Conservation (phyloP, 37 sponge, comb jelly and placozoan species). For the Aphrocallistes beatrix region DNA sequence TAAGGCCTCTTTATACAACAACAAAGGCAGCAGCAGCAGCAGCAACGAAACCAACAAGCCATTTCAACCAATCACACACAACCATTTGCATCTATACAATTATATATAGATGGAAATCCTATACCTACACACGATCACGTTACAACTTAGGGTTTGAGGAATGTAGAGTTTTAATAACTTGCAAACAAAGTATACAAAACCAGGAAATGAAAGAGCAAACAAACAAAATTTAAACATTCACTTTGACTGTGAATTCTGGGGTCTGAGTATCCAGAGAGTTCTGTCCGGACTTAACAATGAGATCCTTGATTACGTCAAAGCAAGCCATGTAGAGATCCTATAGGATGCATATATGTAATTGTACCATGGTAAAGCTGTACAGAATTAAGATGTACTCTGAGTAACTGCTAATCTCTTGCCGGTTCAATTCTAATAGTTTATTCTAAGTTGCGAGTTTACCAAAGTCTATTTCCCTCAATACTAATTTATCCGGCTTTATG, state of each 20-base stretch:
- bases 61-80: neutral
- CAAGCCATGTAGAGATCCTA: constrained; percentile 2
- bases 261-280: neutral
- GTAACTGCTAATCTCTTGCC: no score
- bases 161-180: neutral
- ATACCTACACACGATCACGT: no score
- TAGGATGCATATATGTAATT: no score
- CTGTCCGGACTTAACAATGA: neutral
- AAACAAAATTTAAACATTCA: neutral
- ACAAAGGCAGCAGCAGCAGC: neutral
- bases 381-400: no score
- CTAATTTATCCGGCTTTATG: no score
- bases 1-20: no score
- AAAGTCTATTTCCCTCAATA: no score
- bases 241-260: neutral
- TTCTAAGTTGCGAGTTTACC: no score
- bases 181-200: neutral
- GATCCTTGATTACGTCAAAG: neutral
- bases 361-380: no score
- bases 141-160: neutral
- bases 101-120: neutral
- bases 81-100: neutral
- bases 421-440: no score
- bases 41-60: neutral
- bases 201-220: neutral